phyloP scores from a whole-genome alignment of 2,888 invertebrate genomes.

The Phymatocera aterrima region DNA sequence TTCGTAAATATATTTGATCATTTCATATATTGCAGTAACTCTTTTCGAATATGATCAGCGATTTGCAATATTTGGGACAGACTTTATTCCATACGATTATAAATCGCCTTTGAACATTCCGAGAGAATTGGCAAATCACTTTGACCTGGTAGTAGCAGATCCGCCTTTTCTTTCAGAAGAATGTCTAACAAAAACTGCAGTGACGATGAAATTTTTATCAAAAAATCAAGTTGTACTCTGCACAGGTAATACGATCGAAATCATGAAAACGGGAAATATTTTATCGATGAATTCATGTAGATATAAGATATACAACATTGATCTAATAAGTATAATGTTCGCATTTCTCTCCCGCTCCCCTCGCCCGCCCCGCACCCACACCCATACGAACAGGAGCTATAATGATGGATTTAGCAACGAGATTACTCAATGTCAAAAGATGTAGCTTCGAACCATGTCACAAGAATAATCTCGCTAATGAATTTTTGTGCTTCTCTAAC shows the following conservation, averaged over 20 bases:
- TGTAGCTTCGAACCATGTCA: constrained; percentile 88
- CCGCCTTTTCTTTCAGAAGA: constrained; percentile 97
- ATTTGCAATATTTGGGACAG: constrained; percentile 86
- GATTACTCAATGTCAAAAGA: constrained; percentile 80
- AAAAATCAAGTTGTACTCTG: constrained; percentile 90
- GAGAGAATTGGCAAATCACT: constrained; percentile 78
- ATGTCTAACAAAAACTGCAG: constrained; percentile 89
- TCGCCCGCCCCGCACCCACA: too few species aligned
- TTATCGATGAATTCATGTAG: too few species aligned
- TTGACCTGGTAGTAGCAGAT: constrained; percentile 93
- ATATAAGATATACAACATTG: constrained; percentile 3
- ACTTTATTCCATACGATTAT: constrained; percentile 93
- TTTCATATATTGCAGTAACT: constrained; percentile 78
- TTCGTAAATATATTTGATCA: constrained; percentile 29
- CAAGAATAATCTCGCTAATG: constrained; percentile 93
- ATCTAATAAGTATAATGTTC: constrained; percentile 2
- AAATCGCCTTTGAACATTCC: constrained; percentile 85
- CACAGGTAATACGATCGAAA: constrained; percentile 80
- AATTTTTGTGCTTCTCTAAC: constrained; percentile 94
- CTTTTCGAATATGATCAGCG: constrained; percentile 91
- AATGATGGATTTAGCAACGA: constrained; percentile 84
- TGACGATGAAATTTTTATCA: constrained; percentile 85
- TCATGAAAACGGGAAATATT: not conserved
- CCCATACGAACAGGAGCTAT: constrained; percentile 78
- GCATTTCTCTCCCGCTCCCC: too few species aligned